A percentile compares a stretch with the other conserved stretches of the same genome.
These are phyloP conservation scores for Epizoanthus rinbou DNA, from an alignment of 92 coral and sea anemone species.

Conservation along the genomic window DNA sequence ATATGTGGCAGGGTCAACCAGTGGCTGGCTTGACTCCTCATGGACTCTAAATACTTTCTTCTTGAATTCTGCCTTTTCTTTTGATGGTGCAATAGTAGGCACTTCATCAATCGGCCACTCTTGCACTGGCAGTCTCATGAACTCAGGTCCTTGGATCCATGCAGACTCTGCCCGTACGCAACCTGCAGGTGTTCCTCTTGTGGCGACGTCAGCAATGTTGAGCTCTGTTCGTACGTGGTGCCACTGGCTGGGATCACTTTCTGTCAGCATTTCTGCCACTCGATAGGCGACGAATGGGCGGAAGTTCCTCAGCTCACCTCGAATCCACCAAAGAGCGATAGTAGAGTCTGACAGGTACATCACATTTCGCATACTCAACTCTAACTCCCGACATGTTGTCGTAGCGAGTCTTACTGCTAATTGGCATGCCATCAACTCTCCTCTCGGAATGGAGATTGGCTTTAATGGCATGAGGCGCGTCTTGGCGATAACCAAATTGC, in stretches of 20 bases:
- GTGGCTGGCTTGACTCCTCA: not conserved
- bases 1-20: conserved; percentile 47
- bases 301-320: conserved; percentile 33
- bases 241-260: conserved; percentile 56
- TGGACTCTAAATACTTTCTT: conserved; percentile 36
- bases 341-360: conserved; percentile 46
- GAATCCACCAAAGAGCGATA: conserved; percentile 38
- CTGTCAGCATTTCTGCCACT: conserved; percentile 45
- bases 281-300: conserved; percentile 50
- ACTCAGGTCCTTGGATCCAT: conserved; percentile 33
- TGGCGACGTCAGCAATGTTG: conserved; percentile 41
- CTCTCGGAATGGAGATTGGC: conserved; percentile 49
- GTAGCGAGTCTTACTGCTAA: conserved; percentile 40
- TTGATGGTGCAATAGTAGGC: not conserved
- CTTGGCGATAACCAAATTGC: conserved; percentile 39
- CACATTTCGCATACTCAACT: conserved; percentile 12
- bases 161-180: not conserved
- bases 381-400: conserved; percentile 15
- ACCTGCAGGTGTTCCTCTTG: conserved; percentile 22
- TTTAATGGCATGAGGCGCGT: conserved; percentile 47
- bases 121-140: conserved; percentile 16
- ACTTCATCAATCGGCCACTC: conserved; percentile 56
- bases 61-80: conserved; percentile 34
- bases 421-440: conserved; percentile 48
- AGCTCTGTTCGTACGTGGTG: conserved; percentile 57